phyloP scores from a whole-genome alignment of 2,888 invertebrate species.

The Ectemnius lituratus region DNA sequence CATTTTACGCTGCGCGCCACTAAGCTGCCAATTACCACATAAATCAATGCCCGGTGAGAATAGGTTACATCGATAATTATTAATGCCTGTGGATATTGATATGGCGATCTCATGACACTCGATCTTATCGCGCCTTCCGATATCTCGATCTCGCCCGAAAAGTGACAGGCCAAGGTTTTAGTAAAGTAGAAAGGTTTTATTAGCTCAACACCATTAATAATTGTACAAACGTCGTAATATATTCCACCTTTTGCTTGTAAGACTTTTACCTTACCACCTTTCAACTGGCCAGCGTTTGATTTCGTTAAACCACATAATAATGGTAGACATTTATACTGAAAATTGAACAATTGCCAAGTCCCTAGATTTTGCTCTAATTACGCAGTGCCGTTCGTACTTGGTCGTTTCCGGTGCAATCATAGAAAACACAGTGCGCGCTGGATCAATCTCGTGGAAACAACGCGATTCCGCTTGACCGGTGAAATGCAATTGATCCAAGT shows the following conservation, averaged over 20 bases:
- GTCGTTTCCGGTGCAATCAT: slow-evolving; percentile 46
- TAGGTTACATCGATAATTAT: slow-evolving; percentile 48
- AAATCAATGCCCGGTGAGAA: slow-evolving; percentile 37
- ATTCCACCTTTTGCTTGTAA: too few relatives aligned
- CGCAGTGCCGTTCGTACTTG: too few relatives aligned
- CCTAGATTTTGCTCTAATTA: too few relatives aligned
- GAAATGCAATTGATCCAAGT: slow-evolving; percentile 51
- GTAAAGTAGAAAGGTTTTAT: slow-evolving; percentile 9
- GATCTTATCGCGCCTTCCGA: background rate
- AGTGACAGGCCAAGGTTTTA: background rate
- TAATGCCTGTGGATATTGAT: slow-evolving; percentile 45
- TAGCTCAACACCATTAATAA: slow-evolving; percentile 8
- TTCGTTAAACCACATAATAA: too few relatives aligned
- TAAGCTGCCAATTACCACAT: slow-evolving; percentile 43
- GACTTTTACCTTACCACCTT: slow-evolving; percentile 18
- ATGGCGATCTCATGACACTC: slow-evolving; percentile 11
- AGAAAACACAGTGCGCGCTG: slow-evolving; percentile 47
- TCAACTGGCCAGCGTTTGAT: background rate
- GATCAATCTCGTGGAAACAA: slow-evolving; percentile 49
- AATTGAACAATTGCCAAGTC: too few relatives aligned
- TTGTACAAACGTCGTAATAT: too few relatives aligned
- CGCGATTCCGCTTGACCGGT: slow-evolving; percentile 30
- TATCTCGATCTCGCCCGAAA: slow-evolving; percentile 15
- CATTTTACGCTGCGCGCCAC: slow-evolving; percentile 40
- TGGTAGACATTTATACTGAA: too few relatives aligned